Evolutionary conservation across 2,113 vertebrate species (phyloP).

Genomic region (Numida meleagris): DNA sequence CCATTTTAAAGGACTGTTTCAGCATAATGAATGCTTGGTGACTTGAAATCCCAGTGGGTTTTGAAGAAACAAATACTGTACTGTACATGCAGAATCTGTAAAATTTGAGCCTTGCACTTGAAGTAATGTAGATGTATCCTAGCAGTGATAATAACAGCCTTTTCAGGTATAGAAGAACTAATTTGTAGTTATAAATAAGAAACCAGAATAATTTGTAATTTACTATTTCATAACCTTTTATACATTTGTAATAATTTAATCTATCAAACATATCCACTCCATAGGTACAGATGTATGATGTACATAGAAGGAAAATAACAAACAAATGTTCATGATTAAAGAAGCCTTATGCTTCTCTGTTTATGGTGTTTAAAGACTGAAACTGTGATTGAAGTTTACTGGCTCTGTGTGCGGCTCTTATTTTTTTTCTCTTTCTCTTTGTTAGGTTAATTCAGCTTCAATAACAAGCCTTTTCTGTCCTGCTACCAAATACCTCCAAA

Average conservation of each 20-base stretch:
- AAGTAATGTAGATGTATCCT: constrained; percentile 31
- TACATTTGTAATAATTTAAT: background rate
- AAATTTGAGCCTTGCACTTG: constrained; percentile 29
- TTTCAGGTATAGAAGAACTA: constrained; percentile 20
- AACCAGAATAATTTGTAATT: background rate
- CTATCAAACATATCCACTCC: background rate
- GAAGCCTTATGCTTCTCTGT: background rate
- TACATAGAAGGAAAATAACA: background rate
- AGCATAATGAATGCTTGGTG: constrained; percentile 75
- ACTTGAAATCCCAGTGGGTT: constrained; percentile 56
- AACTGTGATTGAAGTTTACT: constrained; percentile 10
- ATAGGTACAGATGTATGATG: background rate
- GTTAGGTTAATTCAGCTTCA: constrained; percentile 69
- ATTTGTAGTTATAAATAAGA: constrained; percentile 8
- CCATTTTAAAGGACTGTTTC: constrained; percentile 68
- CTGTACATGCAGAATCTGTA: constrained; percentile 50
- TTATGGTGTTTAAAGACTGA: background rate
- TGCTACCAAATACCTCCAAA: constrained; percentile 40
- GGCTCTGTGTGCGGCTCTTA: constrained; percentile 32
- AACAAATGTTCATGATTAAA: background rate
- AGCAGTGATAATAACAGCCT: constrained; percentile 25
- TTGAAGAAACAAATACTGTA: constrained; percentile 54
- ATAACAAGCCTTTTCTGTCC: constrained; percentile 66
- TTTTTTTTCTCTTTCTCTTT: constrained; percentile 37
- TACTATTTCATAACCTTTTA: background rate